Percentiles rank a stretch among this genome's conserved stretches.
Evolutionary conservation across 2,797 vertebrate species (phyloP).

Genomic region (Acropternis orthonyx): DNA sequence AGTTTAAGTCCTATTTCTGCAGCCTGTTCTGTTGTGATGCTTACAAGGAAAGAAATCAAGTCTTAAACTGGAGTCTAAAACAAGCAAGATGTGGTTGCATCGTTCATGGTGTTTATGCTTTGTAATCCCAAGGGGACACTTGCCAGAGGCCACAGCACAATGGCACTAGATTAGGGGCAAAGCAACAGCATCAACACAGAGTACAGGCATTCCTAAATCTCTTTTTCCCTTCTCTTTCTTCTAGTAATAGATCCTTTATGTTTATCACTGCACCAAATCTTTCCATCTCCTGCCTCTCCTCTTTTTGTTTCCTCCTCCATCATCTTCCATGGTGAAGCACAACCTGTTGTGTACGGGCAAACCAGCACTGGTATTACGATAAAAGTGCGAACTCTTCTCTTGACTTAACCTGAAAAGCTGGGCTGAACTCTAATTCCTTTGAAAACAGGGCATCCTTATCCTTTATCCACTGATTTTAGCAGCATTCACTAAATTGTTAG

Average conservation of each 20-base stretch:
- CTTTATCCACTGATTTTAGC: not conserved
- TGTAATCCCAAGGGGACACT: not conserved
- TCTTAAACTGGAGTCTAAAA: not conserved
- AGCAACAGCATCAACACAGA: not conserved
- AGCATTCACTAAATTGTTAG: not conserved
- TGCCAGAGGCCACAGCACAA: not conserved
- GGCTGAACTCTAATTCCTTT: not conserved
- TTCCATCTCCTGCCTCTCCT: not conserved
- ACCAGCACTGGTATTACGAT: not conserved
- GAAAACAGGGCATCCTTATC: not conserved
- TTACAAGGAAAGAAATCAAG: not conserved
- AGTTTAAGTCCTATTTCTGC: not conserved
- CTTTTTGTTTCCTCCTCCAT: not conserved
- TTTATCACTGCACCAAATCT: fast-evolving
- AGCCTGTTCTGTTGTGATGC: not conserved
- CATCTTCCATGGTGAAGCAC: not conserved
- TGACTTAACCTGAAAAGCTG: not conserved
- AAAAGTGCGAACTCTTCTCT: not conserved
- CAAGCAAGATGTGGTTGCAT: not conserved
- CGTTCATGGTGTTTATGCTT: not conserved
- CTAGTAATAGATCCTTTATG: not conserved
- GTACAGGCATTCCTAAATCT: not conserved
- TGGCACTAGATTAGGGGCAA: not conserved
- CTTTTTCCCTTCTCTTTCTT: not conserved
- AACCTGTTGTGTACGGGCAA: not conserved